These are phyloP conservation scores for Phylloscopus trochilus DNA, from an alignment of 2,113 vertebrate species.

Conservation along the genomic window DNA sequence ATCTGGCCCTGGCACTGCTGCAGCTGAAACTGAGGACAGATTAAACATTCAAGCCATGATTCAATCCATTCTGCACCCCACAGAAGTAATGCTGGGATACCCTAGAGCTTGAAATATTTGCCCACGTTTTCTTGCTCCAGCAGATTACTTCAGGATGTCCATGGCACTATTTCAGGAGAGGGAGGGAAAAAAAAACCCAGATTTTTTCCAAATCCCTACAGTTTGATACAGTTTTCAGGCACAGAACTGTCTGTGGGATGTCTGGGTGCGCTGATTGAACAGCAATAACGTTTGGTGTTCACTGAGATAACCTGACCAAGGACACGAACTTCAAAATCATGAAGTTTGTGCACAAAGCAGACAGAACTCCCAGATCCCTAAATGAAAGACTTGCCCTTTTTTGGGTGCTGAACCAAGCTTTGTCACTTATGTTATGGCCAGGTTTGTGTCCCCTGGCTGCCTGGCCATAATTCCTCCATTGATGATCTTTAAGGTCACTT, in stretches of 20 bases:
- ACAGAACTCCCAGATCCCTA: background rate
- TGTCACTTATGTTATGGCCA: background rate
- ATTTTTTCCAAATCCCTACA: background rate
- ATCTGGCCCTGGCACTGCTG: background rate
- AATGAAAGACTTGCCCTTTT: background rate
- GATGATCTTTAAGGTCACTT: background rate
- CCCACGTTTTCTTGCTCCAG: background rate
- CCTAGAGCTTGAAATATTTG: background rate
- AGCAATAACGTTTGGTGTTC: background rate
- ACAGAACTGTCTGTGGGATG: background rate
- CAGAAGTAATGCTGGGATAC: background rate
- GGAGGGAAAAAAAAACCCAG: accelerated
- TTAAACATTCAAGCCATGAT: background rate
- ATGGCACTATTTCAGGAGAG: background rate
- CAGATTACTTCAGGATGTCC: background rate
- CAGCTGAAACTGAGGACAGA: background rate
- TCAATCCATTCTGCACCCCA: background rate
- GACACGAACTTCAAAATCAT: background rate
- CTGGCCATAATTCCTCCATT: background rate
- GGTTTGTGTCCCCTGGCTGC: background rate
- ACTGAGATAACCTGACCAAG: background rate
- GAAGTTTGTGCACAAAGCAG: background rate
- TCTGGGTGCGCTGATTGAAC: background rate
- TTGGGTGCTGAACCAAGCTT: background rate
- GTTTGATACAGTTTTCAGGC: background rate